Percentiles rank a stretch among this genome's conserved stretches.
phyloP scores from a whole-genome alignment of 1,140 invertebrate species.

The Brachionus plicatilis region DNA sequence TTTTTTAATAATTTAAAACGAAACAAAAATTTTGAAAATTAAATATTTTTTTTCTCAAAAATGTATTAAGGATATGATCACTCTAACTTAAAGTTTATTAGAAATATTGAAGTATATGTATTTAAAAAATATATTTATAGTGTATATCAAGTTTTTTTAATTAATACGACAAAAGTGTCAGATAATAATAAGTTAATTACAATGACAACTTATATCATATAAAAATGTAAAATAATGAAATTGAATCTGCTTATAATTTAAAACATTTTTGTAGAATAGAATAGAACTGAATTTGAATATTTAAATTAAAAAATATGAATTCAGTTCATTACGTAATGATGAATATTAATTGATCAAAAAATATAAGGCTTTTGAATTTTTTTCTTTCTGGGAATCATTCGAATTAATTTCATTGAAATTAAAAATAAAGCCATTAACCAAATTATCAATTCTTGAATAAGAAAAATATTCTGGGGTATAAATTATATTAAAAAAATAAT shows the following conservation, averaged over 20 bases:
- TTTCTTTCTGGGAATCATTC: neutral
- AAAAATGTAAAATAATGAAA: neutral
- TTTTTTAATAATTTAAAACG: too few species aligned
- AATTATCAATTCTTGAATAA: neutral
- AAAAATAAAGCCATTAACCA: neutral
- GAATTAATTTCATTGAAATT: neutral
- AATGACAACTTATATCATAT: neutral
- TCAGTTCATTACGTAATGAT: neutral
- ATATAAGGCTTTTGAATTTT: neutral
- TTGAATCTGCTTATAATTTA: neutral
- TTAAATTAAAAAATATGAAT: neutral
- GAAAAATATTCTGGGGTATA: neutral
- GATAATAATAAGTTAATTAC: neutral
- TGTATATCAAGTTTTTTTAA: too few species aligned
- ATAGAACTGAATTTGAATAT: neutral
- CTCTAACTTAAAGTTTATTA: too few species aligned
- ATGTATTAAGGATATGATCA: too few species aligned
- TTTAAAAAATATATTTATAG: too few species aligned
- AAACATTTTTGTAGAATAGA: neutral
- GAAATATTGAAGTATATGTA: too few species aligned
- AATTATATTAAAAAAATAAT: neutral
- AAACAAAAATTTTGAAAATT: too few species aligned
- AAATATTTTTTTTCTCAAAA: too few species aligned
- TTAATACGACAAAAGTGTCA: too few species aligned
- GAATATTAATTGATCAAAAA: neutral